phyloP scores from a whole-genome alignment of 2,888 invertebrate genomes.

The Coleophora deauratella region DNA sequence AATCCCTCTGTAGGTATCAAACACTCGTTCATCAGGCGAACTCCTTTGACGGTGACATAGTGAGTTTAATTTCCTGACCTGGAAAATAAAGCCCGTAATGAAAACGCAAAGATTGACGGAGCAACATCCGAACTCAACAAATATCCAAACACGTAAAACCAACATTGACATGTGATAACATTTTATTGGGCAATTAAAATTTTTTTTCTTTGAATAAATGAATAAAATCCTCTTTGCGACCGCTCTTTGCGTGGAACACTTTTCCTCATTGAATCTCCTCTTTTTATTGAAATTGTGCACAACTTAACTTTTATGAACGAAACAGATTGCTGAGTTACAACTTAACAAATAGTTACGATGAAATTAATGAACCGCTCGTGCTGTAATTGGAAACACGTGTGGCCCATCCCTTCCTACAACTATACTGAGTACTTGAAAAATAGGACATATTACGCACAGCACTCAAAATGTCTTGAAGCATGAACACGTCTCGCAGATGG shows the following conservation, averaged over 20 bases:
- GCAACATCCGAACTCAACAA: slow-evolving; percentile 31
- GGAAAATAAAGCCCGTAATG: slow-evolving; percentile 56
- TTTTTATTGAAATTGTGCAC: no score
- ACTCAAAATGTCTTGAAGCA: slow-evolving; percentile 30
- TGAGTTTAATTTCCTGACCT: slow-evolving; percentile 52
- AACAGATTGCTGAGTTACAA: no score
- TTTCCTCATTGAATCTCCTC: no score
- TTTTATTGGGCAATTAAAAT: slow-evolving; percentile 1
- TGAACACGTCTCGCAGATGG: slow-evolving; percentile 24
- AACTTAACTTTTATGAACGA: no score
- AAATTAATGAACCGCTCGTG: no score
- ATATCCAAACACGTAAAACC: slow-evolving; percentile 10
- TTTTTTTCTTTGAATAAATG: neutral
- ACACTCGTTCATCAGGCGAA: no score
- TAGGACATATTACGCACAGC: slow-evolving; percentile 23
- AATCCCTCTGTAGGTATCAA: no score
- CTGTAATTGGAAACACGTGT: no score
- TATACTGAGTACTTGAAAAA: slow-evolving; percentile 15
- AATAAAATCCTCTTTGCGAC: neutral
- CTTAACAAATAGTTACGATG: no score
- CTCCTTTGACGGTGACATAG: slow-evolving; percentile 28
- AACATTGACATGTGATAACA: slow-evolving; percentile 2
- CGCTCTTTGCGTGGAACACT: no score
- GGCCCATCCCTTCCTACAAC: no score
- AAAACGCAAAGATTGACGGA: slow-evolving; percentile 36